Percentiles rank a stretch among this genome's conserved stretches.
Evolutionary conservation across 37 sponge, comb jelly and placozoan genomes (phyloP).

Genomic region (Chondrilla cf. caribensis): DNA sequence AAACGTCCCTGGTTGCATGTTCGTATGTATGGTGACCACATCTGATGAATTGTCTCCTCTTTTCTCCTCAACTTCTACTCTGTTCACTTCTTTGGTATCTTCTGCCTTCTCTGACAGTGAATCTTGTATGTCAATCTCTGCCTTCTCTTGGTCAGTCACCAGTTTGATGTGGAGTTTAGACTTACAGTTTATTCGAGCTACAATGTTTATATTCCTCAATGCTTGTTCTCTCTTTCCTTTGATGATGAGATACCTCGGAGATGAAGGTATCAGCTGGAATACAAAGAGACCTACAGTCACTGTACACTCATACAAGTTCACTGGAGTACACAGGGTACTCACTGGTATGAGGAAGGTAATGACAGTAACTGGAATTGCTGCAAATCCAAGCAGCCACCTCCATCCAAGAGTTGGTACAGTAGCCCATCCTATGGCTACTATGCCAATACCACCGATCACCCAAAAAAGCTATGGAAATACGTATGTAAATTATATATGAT

Average conservation of each 20-base stretch:
- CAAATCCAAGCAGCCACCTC: slow-evolving; percentile 8
- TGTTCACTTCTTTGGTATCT: no score
- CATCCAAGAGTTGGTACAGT: neutral
- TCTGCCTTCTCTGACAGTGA: no score
- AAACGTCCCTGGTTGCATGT: no score
- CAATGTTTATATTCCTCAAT: slow-evolving; percentile 42
- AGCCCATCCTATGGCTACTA: slow-evolving; percentile 17
- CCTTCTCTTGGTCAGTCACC: slow-evolving; percentile 64
- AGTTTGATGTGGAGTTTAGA: slow-evolving; percentile 25
- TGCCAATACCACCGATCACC: neutral
- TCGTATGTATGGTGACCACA: no score
- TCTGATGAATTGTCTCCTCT: no score
- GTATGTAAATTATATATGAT: no score
- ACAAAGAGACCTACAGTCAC: no score
- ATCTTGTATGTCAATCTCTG: neutral
- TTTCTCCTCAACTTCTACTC: no score
- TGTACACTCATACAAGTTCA: no score
- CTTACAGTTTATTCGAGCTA: slow-evolving; percentile 60
- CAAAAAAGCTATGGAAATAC: neutral
- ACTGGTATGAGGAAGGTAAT: slow-evolving; percentile 1
- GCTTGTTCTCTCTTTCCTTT: slow-evolving; percentile 57
- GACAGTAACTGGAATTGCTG: neutral
- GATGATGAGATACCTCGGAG: slow-evolving; percentile 60
- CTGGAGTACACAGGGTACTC: no score
- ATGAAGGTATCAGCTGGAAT: slow-evolving; percentile 75